Conservation (phyloP, 2,113 vertebrate species). For the Noturus placidus region DNA sequence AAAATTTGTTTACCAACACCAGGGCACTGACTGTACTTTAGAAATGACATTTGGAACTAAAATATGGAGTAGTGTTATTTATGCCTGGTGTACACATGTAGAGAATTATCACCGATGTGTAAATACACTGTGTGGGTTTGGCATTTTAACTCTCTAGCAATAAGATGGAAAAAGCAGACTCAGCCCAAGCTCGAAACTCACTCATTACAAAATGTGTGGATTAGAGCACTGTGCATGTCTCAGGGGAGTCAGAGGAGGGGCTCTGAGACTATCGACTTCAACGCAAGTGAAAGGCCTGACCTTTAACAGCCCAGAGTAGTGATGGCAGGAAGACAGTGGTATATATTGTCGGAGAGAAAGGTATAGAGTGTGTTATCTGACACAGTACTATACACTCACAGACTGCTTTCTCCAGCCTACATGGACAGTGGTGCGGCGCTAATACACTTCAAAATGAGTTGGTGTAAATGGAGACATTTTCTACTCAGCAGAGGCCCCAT, state of each 20-base stretch:
- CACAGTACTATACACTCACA: conserved; percentile 3
- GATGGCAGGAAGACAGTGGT: conserved; percentile 36
- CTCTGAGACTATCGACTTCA: conserved; percentile 46
- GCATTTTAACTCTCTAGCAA: conserved; percentile 7
- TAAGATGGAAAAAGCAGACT: neutral
- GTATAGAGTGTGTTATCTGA: conserved; percentile 33
- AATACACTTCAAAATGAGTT: neutral
- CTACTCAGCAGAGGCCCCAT: neutral
- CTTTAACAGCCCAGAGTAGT: conserved; percentile 37
- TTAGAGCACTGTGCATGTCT: conserved; percentile 23
- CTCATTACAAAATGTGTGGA: neutral
- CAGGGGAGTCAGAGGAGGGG: conserved; percentile 28
- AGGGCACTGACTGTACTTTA: conserved; percentile 6
- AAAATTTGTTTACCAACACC: neutral
- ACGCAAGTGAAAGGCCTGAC: conserved; percentile 46
- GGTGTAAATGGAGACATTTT: neutral
- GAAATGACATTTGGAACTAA: conserved; percentile 16
- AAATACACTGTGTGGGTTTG: neutral
- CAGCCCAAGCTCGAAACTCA: neutral
- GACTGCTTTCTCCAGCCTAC: conserved; percentile 1
- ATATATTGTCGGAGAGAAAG: conserved; percentile 35
- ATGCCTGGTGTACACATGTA: neutral
- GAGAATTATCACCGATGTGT: neutral
- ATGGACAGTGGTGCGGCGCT: neutral
- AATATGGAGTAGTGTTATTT: conserved; percentile 24